Evolutionary conservation across 2,113 vertebrate species (phyloP).

Genomic region (Lepisosteus oculatus): DNA sequence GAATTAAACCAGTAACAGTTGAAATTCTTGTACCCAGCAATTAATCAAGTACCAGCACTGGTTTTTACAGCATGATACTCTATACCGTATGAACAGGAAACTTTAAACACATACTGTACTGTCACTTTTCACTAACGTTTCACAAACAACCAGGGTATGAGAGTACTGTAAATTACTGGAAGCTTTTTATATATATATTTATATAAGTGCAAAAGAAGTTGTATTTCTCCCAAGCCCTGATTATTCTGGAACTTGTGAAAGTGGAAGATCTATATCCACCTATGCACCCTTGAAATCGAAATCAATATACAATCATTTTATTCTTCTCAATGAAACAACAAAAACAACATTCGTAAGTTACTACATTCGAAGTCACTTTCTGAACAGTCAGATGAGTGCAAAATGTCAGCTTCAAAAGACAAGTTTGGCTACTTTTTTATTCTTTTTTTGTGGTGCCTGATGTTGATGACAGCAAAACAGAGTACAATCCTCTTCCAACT

Average conservation of each 20-base stretch:
- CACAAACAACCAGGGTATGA: too few relatives aligned
- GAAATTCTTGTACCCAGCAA: too few relatives aligned
- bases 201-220: constrained; percentile 14
- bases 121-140: too few relatives aligned
- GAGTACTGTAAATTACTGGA: constrained; percentile 11
- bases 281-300: constrained; percentile 30
- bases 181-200: background rate
- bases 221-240: constrained; percentile 5
- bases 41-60: too few relatives aligned
- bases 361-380: constrained; percentile 53
- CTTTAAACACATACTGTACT: too few relatives aligned
- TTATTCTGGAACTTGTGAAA: constrained; percentile 4
- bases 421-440: constrained; percentile 15
- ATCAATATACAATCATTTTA: constrained; percentile 20
- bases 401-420: constrained; percentile 20
- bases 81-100: too few relatives aligned
- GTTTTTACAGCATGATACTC: too few relatives aligned
- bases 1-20: too few relatives aligned
- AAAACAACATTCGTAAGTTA: constrained; percentile 34
- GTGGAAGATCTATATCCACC: constrained; percentile 27
- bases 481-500: constrained; percentile 20
- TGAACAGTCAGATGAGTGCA: constrained; percentile 41
- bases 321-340: constrained; percentile 19
- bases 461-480: constrained; percentile 16
- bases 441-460: constrained; percentile 21